A percentile compares a stretch with the other conserved stretches of the same genome.
These are phyloP conservation scores for Drosophila nigrodunni DNA, from an alignment of 1,140 invertebrate genomes.

Conservation along the genomic window DNA sequence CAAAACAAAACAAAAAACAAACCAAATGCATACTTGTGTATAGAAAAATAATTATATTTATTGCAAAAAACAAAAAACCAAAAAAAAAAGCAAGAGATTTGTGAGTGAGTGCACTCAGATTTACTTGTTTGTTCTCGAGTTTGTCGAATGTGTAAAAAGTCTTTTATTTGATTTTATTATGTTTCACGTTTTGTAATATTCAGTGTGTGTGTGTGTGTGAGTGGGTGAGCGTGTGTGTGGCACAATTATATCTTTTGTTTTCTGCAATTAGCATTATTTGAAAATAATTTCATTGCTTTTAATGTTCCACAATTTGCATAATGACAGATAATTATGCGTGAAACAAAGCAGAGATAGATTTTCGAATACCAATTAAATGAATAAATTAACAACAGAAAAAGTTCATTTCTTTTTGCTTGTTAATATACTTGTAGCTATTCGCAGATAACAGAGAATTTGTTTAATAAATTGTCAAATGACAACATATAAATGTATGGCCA, in stretches of 20 bases:
- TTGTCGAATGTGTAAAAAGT: constrained; percentile 64
- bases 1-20: constrained; percentile 3
- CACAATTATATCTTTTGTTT: constrained; percentile 54
- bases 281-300: constrained; percentile 56
- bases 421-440: no score
- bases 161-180: constrained; percentile 71
- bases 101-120: constrained; percentile 47
- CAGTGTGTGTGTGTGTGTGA: constrained; percentile 15
- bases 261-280: constrained; percentile 58
- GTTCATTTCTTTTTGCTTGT: no score
- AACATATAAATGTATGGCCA: constrained; percentile 60
- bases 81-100: background rate
- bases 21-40: constrained; percentile 12
- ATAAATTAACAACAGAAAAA: constrained; percentile 8
- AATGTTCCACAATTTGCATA: constrained; percentile 63
- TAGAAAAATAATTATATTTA: constrained; percentile 12
- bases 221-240: constrained; percentile 17
- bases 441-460: background rate
- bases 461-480: constrained; percentile 52
- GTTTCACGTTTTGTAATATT: constrained; percentile 23
- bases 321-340: constrained; percentile 29
- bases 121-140: constrained; percentile 6
- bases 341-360: constrained; percentile 33
- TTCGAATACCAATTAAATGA: constrained; percentile 18
- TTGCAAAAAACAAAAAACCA: background rate